These are phyloP conservation scores for Sebastes taczanowskii DNA, from an alignment of 2,797 vertebrate species.

Conservation along the genomic window DNA sequence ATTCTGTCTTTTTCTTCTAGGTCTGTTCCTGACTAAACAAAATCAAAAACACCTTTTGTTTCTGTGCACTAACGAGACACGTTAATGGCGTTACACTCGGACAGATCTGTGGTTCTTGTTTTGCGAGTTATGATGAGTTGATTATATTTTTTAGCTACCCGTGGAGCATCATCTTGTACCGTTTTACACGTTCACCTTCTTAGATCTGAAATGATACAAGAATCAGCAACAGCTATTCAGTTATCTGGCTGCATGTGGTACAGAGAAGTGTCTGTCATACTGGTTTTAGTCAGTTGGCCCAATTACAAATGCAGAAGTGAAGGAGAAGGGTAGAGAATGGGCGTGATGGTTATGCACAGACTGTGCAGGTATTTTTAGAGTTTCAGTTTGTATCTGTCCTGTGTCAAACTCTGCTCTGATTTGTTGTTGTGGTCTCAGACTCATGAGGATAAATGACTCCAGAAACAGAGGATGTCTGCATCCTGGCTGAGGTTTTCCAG, in stretches of 20 bases:
- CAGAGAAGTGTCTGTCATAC: not conserved
- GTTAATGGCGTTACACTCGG: not conserved
- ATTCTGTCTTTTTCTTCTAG: not conserved
- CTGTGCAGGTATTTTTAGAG: not conserved
- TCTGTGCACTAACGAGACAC: conserved; percentile 13
- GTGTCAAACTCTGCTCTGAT: not conserved
- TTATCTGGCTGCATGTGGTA: not conserved
- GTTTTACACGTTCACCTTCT: not conserved
- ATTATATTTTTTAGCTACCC: not conserved
- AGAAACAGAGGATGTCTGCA: not conserved
- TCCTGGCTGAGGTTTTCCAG: not conserved
- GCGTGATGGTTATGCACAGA: not conserved
- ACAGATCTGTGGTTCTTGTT: conserved; percentile 31
- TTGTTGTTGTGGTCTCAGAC: not conserved
- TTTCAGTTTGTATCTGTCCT: not conserved
- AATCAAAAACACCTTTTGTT: conserved; percentile 2
- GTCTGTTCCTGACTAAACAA: conserved; percentile 17
- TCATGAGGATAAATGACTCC: not conserved
- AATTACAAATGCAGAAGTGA: not conserved
- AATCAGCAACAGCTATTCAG: not conserved
- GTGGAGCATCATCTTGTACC: not conserved
- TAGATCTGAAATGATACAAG: not conserved
- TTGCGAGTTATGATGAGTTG: not conserved
- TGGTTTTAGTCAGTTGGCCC: not conserved
- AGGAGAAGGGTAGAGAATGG: not conserved